Evolutionary conservation across 2,888 invertebrate genomes (phyloP).

Genomic region (Lydus trimaculatus): DNA sequence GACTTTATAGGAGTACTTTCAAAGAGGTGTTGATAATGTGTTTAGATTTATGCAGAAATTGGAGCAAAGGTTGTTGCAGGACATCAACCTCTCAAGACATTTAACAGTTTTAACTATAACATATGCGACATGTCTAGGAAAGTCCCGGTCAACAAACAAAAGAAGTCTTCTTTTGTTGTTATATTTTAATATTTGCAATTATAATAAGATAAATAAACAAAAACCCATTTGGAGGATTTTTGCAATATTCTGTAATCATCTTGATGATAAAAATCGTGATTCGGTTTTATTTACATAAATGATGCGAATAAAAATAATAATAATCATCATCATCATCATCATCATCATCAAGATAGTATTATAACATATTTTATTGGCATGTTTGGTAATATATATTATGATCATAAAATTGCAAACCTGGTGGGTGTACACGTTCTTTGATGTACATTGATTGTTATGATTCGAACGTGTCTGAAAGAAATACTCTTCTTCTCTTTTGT

Average conservation of each 20-base stretch:
- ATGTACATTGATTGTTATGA: constrained; percentile 9
- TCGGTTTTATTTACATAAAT: not conserved
- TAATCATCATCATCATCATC: not conserved
- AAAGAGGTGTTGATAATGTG: not conserved
- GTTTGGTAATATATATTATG: constrained; percentile 2
- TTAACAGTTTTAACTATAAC: constrained; percentile 20
- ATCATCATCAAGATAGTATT: not conserved
- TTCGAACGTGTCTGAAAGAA: constrained; percentile 7
- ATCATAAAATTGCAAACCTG: not conserved
- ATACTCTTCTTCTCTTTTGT: not conserved
- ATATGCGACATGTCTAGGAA: constrained; percentile 22
- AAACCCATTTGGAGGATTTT: not conserved
- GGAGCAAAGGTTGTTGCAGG: constrained; percentile 29
- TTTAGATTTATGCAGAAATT: constrained; percentile 23
- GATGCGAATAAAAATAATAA: not conserved
- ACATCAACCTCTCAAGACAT: constrained; percentile 23
- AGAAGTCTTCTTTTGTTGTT: constrained; percentile 19
- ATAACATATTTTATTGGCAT: constrained; percentile 1
- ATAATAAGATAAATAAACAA: not conserved
- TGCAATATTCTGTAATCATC: not conserved
- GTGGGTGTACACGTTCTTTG: constrained; percentile 5
- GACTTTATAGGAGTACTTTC: not conserved
- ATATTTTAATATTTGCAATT: constrained; percentile 18
- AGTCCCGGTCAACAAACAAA: constrained; percentile 15
- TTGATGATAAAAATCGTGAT: not conserved